phyloP scores from a whole-genome alignment of 2,888 invertebrate species.

The Linnaemya tessellans region DNA sequence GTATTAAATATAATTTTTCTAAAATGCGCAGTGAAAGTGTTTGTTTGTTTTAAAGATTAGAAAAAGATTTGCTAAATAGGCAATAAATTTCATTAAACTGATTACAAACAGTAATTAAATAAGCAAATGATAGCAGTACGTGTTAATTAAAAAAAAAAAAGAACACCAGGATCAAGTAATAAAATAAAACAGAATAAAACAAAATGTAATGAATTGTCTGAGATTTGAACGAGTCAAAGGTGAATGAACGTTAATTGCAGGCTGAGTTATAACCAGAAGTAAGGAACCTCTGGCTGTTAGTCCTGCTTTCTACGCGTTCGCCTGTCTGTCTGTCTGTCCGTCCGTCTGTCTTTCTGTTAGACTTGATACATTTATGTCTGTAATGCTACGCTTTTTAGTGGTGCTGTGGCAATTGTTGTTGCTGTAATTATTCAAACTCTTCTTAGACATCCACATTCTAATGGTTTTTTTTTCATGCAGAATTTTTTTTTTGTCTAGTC shows the following conservation, averaged over 20 bases:
- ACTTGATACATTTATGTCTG: not conserved
- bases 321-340: constrained; percentile 1
- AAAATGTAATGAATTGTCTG: constrained; percentile 35
- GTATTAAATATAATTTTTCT: constrained; percentile 10
- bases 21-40: constrained; percentile 69
- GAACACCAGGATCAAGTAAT: constrained; percentile 10
- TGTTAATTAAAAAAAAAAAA: not conserved
- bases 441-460: constrained; percentile 10
- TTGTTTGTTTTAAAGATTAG: constrained; percentile 60
- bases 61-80: not conserved
- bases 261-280: constrained; percentile 21
- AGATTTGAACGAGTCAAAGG: constrained; percentile 69
- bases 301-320: not conserved
- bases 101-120: not conserved
- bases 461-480: constrained; percentile 18
- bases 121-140: not conserved
- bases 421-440: constrained; percentile 54
- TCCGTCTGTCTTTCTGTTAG: not conserved
- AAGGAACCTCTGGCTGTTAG: constrained; percentile 25
- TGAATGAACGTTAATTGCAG: constrained; percentile 61
- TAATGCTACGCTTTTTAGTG: constrained; percentile 10
- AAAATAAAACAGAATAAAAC: not conserved
- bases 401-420: constrained; percentile 33
- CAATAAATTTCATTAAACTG: not conserved
- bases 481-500: constrained; percentile 71